These are phyloP conservation scores for Bryconaethiops microstoma DNA, from an alignment of 2,797 vertebrate genomes.

Conservation along the genomic window DNA sequence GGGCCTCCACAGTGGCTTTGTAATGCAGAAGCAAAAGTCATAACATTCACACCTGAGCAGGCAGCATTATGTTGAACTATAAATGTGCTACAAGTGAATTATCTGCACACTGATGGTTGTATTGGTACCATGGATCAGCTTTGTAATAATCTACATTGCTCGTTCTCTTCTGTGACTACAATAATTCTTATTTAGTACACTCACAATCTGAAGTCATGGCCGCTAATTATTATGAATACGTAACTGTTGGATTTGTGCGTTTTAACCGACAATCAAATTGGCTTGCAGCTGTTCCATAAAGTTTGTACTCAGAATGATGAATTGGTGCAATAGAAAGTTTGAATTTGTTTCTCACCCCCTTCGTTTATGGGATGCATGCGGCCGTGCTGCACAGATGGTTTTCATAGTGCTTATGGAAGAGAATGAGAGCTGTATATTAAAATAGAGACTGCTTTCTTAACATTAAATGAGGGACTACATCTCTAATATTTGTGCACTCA, in stretches of 20 bases:
- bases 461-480: background rate
- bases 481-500: background rate
- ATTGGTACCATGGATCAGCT: background rate
- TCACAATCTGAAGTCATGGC: slow-evolving; percentile 4
- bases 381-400: slow-evolving; percentile 54
- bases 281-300: background rate
- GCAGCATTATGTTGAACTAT: background rate
- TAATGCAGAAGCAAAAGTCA: background rate
- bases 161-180: background rate
- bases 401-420: slow-evolving; percentile 52
- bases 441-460: slow-evolving; percentile 62
- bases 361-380: background rate
- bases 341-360: background rate
- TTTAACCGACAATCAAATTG: background rate
- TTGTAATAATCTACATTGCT: background rate
- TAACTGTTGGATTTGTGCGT: background rate
- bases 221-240: no score
- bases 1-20: background rate
- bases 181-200: background rate
- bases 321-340: background rate
- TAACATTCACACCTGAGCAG: background rate
- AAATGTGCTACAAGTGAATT: background rate
- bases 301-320: background rate
- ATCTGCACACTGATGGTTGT: background rate
- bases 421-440: slow-evolving; percentile 62